Base-by-base conservation (phyloP, 2,797 vertebrate genomes). In the Hemibagrus guttatus region DNA sequence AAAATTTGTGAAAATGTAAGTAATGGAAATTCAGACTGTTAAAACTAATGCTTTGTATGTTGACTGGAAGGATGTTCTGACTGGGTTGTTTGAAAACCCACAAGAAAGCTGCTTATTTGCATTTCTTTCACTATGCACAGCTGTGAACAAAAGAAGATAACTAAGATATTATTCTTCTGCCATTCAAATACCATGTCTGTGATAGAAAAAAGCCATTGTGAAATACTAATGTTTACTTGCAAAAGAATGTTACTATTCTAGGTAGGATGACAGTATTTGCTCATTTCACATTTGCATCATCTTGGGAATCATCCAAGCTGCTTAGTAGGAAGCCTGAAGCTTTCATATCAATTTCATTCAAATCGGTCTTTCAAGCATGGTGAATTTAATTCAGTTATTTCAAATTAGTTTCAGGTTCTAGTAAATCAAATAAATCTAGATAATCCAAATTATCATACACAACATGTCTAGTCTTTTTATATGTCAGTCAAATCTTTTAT, bases 211-310 rank as follows among this genome's bases (percentile, higher is more conserved):
- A 52, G 26, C 72, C 16, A 17, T 31, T 76, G 14, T 61, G 35
- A 59, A 61, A 61, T 39, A n/a, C 23, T 1, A 42, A 26, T 61
- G 78, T 80, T 61, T 42, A 80, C 78, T 39, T 8, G 31, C 2
- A 61, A 26, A 58, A 80, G 78, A 26, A 80, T 63, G 58, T 42
- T 42, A 80, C 78, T 80, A 63, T 80, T 61, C 78, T 61, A 19
- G 58, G 58, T 35, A 79, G 11, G 11, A 35, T 59, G 31, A 11
- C 28, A 42, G 35, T n/a, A n/a, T 46, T 58, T 64, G 39, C 26
- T 46, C 79, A 16, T 81, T 63, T 81, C 7, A 63, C 39, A 81
- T 63, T n/a, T 46, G 59, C 59, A 46, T 64, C 35, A 81, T 81
- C 26, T 59, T 46, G 39, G 31, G 13, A 63, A 46, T 61, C 39